Conservation (phyloP, 2,888 invertebrate species). For the Barypeithes pellucidus region DNA sequence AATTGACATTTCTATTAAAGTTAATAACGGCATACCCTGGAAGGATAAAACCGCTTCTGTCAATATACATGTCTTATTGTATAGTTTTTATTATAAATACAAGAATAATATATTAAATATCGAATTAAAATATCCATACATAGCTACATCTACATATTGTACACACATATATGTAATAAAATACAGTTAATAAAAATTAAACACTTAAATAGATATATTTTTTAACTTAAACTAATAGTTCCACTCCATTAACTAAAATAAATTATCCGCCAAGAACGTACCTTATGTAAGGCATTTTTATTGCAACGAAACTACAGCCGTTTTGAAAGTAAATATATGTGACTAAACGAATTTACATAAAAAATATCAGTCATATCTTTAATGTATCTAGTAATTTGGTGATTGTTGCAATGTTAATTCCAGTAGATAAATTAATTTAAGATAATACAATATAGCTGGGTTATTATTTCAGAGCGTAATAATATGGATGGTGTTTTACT, state of each 20-base stretch:
- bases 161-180: slow-evolving; percentile 1
- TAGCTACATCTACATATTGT: too few species aligned
- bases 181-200: background rate
- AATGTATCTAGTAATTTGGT: slow-evolving; percentile 14
- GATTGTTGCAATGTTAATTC: slow-evolving; percentile 14
- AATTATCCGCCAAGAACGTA: slow-evolving; percentile 23
- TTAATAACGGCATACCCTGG: too few species aligned
- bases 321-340: slow-evolving; percentile 22
- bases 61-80: too few species aligned
- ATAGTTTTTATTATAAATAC: too few species aligned
- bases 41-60: too few species aligned
- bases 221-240: slow-evolving; percentile 16
- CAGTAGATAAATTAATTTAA: too few species aligned
- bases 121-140: too few species aligned
- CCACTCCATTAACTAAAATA: slow-evolving; percentile 39
- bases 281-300: slow-evolving; percentile 19
- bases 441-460: too few species aligned
- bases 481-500: too few species aligned
- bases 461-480: too few species aligned
- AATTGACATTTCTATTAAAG: too few species aligned
- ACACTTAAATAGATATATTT: slow-evolving; percentile 3
- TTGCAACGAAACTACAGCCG: slow-evolving; percentile 15
- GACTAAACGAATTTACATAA: slow-evolving; percentile 15
- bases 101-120: too few species aligned
- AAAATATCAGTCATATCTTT: background rate